Base-by-base conservation (phyloP, 2,113 vertebrate species). In the Aegithalos caudatus region DNA sequence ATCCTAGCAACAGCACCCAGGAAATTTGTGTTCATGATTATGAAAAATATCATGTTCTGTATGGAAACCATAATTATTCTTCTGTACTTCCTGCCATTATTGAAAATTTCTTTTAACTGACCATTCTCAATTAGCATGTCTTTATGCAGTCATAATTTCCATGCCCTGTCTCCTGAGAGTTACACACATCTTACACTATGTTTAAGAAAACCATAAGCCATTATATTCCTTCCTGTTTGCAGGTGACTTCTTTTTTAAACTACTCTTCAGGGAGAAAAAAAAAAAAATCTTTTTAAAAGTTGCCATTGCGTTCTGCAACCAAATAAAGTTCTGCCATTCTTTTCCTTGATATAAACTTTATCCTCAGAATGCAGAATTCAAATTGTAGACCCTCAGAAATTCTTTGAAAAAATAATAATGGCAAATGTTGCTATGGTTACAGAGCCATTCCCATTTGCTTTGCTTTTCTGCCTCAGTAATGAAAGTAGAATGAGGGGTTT, bases 371-470 rank as follows among this genome's bases (percentile, higher is more conserved):
- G 66, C 61, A 90, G 81, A 90, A 91, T 72, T 81, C 66, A 88
- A 88, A 95, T 44, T 84, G 65, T 50, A 78, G 61, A 67, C 77
- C 47, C 47, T 74, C 44, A 56, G 76, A 96, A 92, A 86, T 77
- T 88, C 70, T 94, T 93, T 60, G 57, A 38, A 86, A 73, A 86
- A 93, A 84, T 90, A 74, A 86, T 28, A 69, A 65, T 54, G 60
- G 93, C 64, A 62, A 89, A 79, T 82, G 96, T 97, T 95, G 85
- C 95, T 53, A 95, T 97, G 94, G 95, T 82, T 93, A 97, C 95
- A 82, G 92, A 94, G 50, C 81, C 73, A 85, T 72, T 93, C 85
- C 87, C 85, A 65, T 65, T 85, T 94, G 85, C 90, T 97, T 88
- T 81, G 22, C 94, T 85, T 90, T 91, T 85, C 95, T 94, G 81